phyloP scores from a whole-genome alignment of 2,888 invertebrate species.

The Mallateleia sp. region DNA sequence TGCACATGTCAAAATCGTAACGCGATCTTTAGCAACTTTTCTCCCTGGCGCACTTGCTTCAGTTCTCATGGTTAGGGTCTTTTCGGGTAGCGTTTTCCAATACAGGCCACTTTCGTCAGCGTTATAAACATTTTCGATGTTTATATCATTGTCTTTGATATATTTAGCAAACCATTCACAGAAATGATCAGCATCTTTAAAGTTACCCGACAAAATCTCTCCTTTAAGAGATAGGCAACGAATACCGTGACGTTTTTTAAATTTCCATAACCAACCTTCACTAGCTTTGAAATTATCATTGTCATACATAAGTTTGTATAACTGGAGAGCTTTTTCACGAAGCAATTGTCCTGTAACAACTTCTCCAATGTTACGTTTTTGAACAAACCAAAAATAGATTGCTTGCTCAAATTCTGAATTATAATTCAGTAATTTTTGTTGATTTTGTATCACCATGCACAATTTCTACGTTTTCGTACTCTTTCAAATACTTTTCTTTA shows the following conservation, averaged over 20 bases:
- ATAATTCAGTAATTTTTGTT: no score
- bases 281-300: conserved; percentile 34
- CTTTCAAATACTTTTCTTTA: not conserved
- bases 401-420: conserved; percentile 3
- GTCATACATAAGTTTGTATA: no score
- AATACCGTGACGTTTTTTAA: not conserved
- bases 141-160: not conserved
- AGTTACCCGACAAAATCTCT: conserved; percentile 9
- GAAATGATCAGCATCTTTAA: not conserved
- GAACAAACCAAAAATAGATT: conserved; percentile 26
- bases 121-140: conserved; percentile 79
- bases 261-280: conserved; percentile 26
- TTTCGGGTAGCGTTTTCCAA: conserved; percentile 79
- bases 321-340: conserved; percentile 11
- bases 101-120: conserved; percentile 80
- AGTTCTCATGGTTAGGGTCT: conserved; percentile 76
- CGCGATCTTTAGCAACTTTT: conserved; percentile 80
- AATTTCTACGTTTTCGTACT: not conserved
- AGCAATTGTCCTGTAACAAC: conserved; percentile 4
- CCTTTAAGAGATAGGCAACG: conserved; percentile 58
- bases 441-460: not conserved
- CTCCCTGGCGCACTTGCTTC: conserved; percentile 73
- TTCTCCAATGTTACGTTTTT: conserved; percentile 1
- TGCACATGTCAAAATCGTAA: conserved; percentile 82
- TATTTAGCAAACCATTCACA: conserved; percentile 2